A percentile compares a stretch with the other conserved stretches of the same genome.
Evolutionary conservation across 2,797 vertebrate species (phyloP).

Genomic region (Serranus cabrilla): DNA sequence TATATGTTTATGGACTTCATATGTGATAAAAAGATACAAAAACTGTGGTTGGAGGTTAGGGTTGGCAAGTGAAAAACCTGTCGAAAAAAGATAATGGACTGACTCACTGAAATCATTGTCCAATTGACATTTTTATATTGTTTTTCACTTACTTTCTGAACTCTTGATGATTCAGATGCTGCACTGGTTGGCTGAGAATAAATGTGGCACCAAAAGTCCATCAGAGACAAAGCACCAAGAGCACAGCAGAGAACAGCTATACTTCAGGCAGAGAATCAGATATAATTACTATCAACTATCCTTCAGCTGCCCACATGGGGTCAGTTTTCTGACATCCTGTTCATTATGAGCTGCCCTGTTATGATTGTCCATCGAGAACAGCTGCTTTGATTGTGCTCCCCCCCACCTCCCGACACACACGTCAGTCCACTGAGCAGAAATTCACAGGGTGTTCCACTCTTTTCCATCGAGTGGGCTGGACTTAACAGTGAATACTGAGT

Average conservation of each 20-base stretch:
- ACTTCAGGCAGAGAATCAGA: slow-evolving; percentile 61
- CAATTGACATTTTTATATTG: slow-evolving; percentile 28
- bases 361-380: slow-evolving; percentile 55
- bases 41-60: neutral
- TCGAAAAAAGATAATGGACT: slow-evolving; percentile 9
- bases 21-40: neutral
- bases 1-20: neutral
- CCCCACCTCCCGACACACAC: neutral
- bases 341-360: slow-evolving; percentile 62
- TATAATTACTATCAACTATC: slow-evolving; percentile 68
- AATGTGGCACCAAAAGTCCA: slow-evolving; percentile 33
- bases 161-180: slow-evolving; percentile 20
- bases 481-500: neutral
- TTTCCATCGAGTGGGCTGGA: slow-evolving; percentile 1
- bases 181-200: slow-evolving; percentile 46
- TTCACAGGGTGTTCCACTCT: slow-evolving; percentile 12
- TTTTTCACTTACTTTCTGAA: slow-evolving; percentile 14
- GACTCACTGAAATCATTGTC: slow-evolving; percentile 16
- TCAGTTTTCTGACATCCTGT: slow-evolving; percentile 63
- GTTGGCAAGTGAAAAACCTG: neutral
- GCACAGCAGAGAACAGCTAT: slow-evolving; percentile 47
- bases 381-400: slow-evolving; percentile 56
- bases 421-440: slow-evolving; percentile 43
- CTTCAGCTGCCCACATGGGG: slow-evolving; percentile 66
- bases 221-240: slow-evolving; percentile 39